Evolutionary conservation across 2,888 invertebrate genomes (phyloP), one percentile per base, ranked within the genome.

Genomic region (Eledona agricola): DNA sequence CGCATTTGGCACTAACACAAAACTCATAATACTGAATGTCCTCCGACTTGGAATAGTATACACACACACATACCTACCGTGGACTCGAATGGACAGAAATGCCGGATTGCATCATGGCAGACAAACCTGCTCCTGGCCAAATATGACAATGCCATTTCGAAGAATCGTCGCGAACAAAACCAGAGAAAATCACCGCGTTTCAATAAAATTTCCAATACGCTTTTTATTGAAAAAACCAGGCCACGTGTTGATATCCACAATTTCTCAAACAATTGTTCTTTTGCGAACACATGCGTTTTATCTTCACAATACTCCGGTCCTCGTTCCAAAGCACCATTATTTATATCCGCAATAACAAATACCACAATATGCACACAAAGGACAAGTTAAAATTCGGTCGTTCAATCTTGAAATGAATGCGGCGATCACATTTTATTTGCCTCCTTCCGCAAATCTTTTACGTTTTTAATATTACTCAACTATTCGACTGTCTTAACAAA

Each of bases 1-100:
- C 32, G 23, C 20, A 16, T 43, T 43, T 43, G 43, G 43, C 43
- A 43, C 31, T 12, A 31, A 23, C 23, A 31, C 43, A 43, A 43
- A 43, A 43, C 43, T 19, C 19, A 25, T 26, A 29, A 28, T 42
- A 20, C 29, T 42, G 28, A 37, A 37, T 37, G 40, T 28, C 40
- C 40, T 40, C 40, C 40, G 19, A 40, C 40, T 40, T 29, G 20
- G 29, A 37, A 31, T 29, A n/a, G n/a, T n/a, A n/a, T n/a, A n/a
- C n/a, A 43, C 22, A 20, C 35, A 35, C 43, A 11, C 43, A 28
- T 35, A 22, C 32, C 32, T 32, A 34, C 11, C 34, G 3, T 34
- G 19, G 11, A 17, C 40, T 19, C 40, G 15, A 38, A 38, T 38
- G 26, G 40, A 40, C 40, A 40, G 10, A 34, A 40, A 42, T 42